phyloP scores from a whole-genome alignment of 2,113 vertebrate genomes.

The Suricata suricatta region DNA sequence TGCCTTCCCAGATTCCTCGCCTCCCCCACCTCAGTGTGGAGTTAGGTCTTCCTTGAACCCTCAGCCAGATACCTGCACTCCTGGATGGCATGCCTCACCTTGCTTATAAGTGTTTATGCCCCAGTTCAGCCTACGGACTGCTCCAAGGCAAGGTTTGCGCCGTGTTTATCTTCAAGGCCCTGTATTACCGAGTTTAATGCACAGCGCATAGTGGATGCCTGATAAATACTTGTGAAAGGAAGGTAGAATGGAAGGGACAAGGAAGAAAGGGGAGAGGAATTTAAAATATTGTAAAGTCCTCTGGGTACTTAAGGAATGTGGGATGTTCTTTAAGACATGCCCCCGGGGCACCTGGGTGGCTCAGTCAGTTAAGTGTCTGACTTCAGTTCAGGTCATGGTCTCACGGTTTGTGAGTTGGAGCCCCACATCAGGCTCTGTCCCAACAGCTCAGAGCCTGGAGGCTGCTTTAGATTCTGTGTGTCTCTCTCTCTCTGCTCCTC shows the following conservation, averaged over 20 bases:
- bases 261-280: background rate
- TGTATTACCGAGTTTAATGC: background rate
- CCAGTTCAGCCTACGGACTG: background rate
- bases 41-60: background rate
- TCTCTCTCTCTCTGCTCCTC: no score
- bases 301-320: background rate
- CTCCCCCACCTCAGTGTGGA: background rate
- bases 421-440: no score
- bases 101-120: background rate
- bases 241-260: background rate
- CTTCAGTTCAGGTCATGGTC: no score
- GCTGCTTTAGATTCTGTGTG: no score
- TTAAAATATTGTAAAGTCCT: background rate
- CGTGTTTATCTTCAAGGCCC: background rate
- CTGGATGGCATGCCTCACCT: background rate
- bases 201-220: background rate
- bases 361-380: no score
- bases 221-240: background rate
- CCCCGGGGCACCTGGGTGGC: no score
- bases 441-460: no score
- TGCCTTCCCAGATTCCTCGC: background rate
- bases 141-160: background rate
- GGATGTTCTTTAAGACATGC: background rate
- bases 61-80: background rate
- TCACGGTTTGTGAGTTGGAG: no score